Base-by-base conservation (phyloP, 2,888 invertebrate species). In the Pyrrhosoma nymphula region DNA sequence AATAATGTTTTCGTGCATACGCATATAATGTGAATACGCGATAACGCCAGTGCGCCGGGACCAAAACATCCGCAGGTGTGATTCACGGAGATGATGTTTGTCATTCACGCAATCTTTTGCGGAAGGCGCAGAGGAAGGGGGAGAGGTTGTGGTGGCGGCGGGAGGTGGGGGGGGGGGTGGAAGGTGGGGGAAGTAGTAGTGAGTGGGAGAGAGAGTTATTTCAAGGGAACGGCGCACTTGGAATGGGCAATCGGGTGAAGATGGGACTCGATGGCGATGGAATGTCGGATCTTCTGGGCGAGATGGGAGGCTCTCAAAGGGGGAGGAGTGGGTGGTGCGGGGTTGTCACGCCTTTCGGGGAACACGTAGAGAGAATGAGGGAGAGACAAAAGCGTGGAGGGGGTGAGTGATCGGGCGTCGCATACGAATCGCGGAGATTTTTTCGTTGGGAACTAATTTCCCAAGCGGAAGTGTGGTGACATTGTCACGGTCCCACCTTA, bases 101-200 rank as follows among this genome's bases (percentile, higher is more conserved):
- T 82, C 82, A 82, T 82, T 35, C 82, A 82, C 16, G 82, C 82
- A 82, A 82, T 82, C 82, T 82, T 18, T 35, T 35, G 30, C 82
- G 82, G 30, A 35, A 35, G 35, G 6, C 6, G 26, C 35, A 35
- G 4, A 8, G 10, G 2, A 1, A 14, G 8, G 30, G 69, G n/a
- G 10, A 8, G 69, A n/a, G 26, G 20, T 69, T n/a, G 69, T 8
- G n/a, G 69, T 6, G 69, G n/a, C 0, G 69, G 26, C n/a, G 69
- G 69, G 26, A 69, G 69, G 69, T 8, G n/a, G n/a, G 23, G 26
- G 69, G 26, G 23, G 30, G 26, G 26, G 26, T 2, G 12, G 69
- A 20, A 12, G 69, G 69, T 2, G 12, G 69, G 69, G 26, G 26
- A 10, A 20, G 26, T 1, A 10, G 69, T 16, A n/a, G 60, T 3